Conservation (phyloP, 2,113 vertebrate species). For the Tylochromis polylepis region DNA sequence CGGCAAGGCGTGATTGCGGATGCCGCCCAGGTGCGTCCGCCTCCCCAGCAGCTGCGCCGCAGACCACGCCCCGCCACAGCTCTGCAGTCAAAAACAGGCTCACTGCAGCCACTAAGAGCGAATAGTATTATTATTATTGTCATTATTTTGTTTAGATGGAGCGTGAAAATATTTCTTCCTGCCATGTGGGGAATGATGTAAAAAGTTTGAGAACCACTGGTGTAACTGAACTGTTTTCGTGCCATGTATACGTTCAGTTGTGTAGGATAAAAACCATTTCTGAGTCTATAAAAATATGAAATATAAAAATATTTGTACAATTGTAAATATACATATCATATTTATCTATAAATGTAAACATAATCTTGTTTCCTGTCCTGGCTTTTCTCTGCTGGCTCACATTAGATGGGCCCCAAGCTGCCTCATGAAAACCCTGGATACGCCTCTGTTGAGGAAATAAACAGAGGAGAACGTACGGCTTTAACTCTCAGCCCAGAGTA, state of each 20-base stretch:
- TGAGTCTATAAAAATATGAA: not conserved
- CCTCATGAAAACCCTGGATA: not conserved
- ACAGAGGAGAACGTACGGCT: conserved; percentile 48
- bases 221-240: not conserved
- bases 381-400: not conserved
- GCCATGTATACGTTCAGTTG: not conserved
- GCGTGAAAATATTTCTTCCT: no score
- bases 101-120: no score
- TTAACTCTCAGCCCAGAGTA: conserved; percentile 44
- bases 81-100: no score
- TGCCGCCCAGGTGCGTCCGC: no score
- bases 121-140: no score
- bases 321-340: not conserved
- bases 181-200: no score
- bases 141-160: no score
- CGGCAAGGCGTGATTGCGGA: no score
- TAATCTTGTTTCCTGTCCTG: not conserved
- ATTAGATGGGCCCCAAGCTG: not conserved
- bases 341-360: not conserved
- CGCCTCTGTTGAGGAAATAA: conserved; percentile 12
- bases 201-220: no score
- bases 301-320: no score
- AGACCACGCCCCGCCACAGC: no score
- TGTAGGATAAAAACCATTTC: not conserved
- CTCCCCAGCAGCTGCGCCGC: no score